A percentile compares a stretch with the other conserved stretches of the same genome.
Evolutionary conservation across 2,113 vertebrate species (phyloP).

Genomic region (Zosterops pallidus): DNA sequence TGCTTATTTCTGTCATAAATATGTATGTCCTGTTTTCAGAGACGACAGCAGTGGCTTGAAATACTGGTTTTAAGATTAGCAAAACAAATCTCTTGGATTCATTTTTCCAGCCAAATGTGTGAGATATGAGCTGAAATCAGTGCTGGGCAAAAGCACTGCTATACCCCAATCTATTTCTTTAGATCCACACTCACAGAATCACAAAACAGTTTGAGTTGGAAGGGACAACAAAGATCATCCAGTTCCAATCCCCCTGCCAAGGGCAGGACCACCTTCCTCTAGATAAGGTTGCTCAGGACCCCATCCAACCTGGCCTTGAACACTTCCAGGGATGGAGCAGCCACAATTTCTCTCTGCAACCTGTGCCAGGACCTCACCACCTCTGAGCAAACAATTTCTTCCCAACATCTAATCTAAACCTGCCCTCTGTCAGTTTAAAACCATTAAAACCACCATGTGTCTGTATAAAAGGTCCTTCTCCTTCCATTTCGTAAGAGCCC

Average conservation of each 20-base stretch:
- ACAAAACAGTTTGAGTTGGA: neutral
- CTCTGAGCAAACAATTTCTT: neutral
- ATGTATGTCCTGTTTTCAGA: neutral
- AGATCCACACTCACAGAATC: neutral
- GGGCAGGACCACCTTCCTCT: neutral
- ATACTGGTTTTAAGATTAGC: neutral
- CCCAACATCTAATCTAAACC: neutral
- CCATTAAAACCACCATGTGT: neutral
- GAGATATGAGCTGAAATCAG: slow-evolving; percentile 31
- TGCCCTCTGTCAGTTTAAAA: neutral
- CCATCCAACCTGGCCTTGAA: neutral
- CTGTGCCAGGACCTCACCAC: neutral
- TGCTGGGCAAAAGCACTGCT: neutral
- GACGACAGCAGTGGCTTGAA: neutral
- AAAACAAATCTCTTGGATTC: slow-evolving; percentile 37
- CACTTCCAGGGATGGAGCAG: neutral
- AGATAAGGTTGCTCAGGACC: neutral
- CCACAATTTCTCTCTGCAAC: neutral
- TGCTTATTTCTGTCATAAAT: neutral
- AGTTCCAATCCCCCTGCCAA: neutral
- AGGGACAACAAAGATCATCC: neutral
- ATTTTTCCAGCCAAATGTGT: slow-evolving; percentile 40
- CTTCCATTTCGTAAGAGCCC: neutral
- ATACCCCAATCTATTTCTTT: neutral
- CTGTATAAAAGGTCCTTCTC: neutral